Percentiles rank a stretch among this genome's conserved stretches.
Conservation (phyloP, 1,140 invertebrate genomes). For the Drosophila simulans region DNA sequence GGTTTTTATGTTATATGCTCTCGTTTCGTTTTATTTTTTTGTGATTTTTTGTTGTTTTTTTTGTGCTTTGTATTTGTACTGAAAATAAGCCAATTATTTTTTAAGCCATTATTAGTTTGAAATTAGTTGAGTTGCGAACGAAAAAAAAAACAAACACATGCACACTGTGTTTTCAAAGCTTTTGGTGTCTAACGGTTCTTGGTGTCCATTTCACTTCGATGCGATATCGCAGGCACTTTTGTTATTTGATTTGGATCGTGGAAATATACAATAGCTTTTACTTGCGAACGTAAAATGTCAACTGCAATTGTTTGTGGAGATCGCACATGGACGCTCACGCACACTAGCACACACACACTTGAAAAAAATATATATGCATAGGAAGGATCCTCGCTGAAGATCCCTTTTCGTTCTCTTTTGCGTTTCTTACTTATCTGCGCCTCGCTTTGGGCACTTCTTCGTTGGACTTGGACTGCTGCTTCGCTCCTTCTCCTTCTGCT, state of each 20-base stretch:
- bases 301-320: slow-evolving; percentile 16
- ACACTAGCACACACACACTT: slow-evolving; percentile 14
- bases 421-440: slow-evolving; percentile 71
- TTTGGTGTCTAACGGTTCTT: slow-evolving; percentile 22
- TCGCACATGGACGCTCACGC: slow-evolving; percentile 6
- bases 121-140: slow-evolving; percentile 2
- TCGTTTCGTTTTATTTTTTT: slow-evolving; percentile 25
- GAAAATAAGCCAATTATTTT: slow-evolving; percentile 54
- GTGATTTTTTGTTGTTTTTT: slow-evolving; percentile 17
- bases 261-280: neutral
- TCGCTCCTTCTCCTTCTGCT: slow-evolving; percentile 11
- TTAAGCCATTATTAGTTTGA: slow-evolving; percentile 29
- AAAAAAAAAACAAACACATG: slow-evolving; percentile 30
- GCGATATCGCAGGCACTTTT: neutral
- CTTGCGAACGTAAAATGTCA: slow-evolving; percentile 1
- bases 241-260: neutral
- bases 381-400: slow-evolving; percentile 15
- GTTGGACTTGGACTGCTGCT: slow-evolving; percentile 37
- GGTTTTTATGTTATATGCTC: neutral
- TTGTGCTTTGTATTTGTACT: slow-evolving; percentile 59
- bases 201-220: slow-evolving; percentile 21
- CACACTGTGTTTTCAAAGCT: slow-evolving; percentile 4
- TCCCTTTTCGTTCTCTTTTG: slow-evolving; percentile 16
- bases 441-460: slow-evolving; percentile 55
- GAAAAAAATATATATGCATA: slow-evolving; percentile 31